Conservation (phyloP, 2,797 vertebrate species). For the Novumbra hubbsi region DNA sequence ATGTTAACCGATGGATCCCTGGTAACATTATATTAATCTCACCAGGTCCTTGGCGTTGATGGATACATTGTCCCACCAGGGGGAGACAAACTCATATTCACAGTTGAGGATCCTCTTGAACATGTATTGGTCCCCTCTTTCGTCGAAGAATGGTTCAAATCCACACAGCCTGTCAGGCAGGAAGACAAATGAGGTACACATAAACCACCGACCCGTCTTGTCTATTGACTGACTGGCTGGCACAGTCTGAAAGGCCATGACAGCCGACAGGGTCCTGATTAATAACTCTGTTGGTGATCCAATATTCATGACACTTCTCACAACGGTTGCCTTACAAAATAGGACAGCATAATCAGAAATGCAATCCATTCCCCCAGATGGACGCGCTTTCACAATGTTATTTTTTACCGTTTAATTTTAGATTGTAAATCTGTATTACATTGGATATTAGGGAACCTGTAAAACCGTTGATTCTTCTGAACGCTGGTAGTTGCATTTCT, state of each 20-base stretch:
- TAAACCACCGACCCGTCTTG: constrained; percentile 5
- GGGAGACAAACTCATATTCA: constrained; percentile 90
- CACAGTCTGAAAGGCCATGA: background rate
- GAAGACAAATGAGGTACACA: constrained; percentile 11
- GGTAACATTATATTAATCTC: constrained; percentile 49
- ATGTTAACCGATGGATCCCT: background rate
- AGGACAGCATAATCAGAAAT: background rate
- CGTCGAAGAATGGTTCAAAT: constrained; percentile 89
- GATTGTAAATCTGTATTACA: background rate
- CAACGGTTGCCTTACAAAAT: background rate
- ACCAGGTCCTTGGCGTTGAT: constrained; percentile 89
- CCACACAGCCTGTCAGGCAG: constrained; percentile 77
- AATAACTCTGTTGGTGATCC: background rate
- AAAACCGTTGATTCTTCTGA: background rate
- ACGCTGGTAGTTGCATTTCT: background rate
- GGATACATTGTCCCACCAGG: constrained; percentile 91
- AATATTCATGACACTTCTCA: background rate
- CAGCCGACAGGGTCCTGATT: background rate
- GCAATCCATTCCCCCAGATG: background rate
- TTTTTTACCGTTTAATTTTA: background rate
- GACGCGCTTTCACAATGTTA: background rate
- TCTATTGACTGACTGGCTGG: background rate
- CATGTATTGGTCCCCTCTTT: constrained; percentile 86
- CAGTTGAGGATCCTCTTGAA: constrained; percentile 87
- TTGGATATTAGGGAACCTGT: background rate